Base-by-base conservation (phyloP, 1,140 invertebrate genomes). In the Zaprionus camerounensis region DNA sequence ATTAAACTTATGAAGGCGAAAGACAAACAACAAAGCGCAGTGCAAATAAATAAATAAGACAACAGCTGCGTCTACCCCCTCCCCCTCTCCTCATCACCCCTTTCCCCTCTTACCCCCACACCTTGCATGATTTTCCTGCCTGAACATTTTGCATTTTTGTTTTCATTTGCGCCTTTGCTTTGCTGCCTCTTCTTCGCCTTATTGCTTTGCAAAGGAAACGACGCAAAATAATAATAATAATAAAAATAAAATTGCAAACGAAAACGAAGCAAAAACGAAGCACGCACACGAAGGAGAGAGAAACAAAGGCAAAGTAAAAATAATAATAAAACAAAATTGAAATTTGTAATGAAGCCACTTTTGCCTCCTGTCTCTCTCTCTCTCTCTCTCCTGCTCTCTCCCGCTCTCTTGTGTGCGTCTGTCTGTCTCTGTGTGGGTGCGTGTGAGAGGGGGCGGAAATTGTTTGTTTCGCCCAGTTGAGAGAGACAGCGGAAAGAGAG, bases 311-410 rank as follows among this genome's bases (percentile, higher is more conserved):
- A 22, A 55, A 76, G 41, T 72, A 65, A 66, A 71, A 78, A 87
- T 83, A 86, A 80, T 77, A 85, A 90, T 82, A 90, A 90, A 90
- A 85, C 81, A 85, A 90, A 90, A 90, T 90, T 90, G 85, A 88
- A 90, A 90, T 80, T 90, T 85, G 85, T 90, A 90, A 90, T 90
- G 79, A 91, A 90, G 86, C 86, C 80, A 85, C 79, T 90, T 90
- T 88, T 88, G 78, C 69, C 75, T 78, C 65, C 81, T n/a, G n/a
- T n/a, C n/a, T n/a, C n/a, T 76, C 67, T 46, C 20, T 28, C 67
- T 46, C 20, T 28, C 12, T 59, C 12, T 65, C 49, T 31, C 36
- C 55, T 15, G 2, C 36, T 61, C 34, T 46, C 62, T 46, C 46
- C 20, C n/a, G 46, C 62, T 61, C 24, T 34, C 44, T 31, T 66